These are phyloP conservation scores for Nemurella pictetii DNA, from an alignment of 2,888 invertebrate genomes.

Conservation along the genomic window DNA sequence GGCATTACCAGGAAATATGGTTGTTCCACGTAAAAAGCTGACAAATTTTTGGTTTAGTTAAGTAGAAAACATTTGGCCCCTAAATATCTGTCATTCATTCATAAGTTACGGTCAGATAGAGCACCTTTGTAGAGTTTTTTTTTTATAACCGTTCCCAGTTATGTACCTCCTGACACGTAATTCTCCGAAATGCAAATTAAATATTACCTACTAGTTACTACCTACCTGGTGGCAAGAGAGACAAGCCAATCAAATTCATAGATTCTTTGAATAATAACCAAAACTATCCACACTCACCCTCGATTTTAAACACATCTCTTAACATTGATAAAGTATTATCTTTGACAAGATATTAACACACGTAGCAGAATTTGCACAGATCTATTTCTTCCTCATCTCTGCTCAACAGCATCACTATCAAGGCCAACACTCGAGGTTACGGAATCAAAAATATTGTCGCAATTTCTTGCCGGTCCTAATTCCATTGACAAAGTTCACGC, in stretches of 20 bases:
- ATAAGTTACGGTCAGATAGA: not conserved
- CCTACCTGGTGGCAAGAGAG: not conserved
- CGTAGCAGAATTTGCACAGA: too few relatives aligned
- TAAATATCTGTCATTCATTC: not conserved
- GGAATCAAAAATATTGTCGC: not conserved
- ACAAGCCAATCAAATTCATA: not conserved
- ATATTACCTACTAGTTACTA: not conserved
- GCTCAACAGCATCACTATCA: too few relatives aligned
- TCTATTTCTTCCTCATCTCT: too few relatives aligned
- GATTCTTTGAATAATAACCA: not conserved
- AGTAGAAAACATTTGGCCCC: not conserved
- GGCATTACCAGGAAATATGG: not conserved
- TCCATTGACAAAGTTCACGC: too few relatives aligned
- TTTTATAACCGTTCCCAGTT: too few relatives aligned
- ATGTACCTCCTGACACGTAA: too few relatives aligned
- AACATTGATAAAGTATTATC: too few relatives aligned
- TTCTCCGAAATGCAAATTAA: not conserved
- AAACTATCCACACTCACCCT: too few relatives aligned
- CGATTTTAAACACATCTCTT: too few relatives aligned
- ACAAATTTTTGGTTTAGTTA: not conserved
- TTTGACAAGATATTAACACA: too few relatives aligned
- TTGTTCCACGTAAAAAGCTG: not conserved
- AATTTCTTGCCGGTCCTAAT: too few relatives aligned
- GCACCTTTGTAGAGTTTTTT: too few relatives aligned
- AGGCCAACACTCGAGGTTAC: not conserved